These are phyloP conservation scores for Hoplostethus atlanticus DNA, from an alignment of 2,797 vertebrate genomes.

Conservation along the genomic window DNA sequence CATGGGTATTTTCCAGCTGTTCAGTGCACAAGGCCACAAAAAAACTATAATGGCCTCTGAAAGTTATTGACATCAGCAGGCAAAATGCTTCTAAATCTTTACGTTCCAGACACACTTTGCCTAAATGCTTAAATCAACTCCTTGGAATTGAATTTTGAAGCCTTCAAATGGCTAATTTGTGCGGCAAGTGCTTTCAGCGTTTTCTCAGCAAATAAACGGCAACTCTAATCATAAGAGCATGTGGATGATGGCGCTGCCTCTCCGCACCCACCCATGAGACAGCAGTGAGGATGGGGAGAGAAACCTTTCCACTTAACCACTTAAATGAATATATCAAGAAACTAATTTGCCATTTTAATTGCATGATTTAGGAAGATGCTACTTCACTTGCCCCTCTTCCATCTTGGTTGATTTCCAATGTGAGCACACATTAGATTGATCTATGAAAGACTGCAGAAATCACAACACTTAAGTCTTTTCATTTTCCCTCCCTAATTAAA, in stretches of 20 bases:
- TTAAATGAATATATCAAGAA: constrained; percentile 99
- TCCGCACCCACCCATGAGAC: constrained; percentile 89
- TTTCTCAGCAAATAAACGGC: constrained; percentile 83
- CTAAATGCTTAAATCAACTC: constrained; percentile 89
- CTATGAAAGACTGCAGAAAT: constrained; percentile 96
- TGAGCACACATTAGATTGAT: constrained; percentile 98
- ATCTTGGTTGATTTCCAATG: constrained; percentile 97
- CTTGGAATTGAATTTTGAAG: constrained; percentile 86
- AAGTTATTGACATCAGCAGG: constrained; percentile 81
- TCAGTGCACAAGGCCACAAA: constrained; percentile 65
- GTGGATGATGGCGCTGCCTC: constrained; percentile 83
- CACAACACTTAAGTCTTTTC: constrained; percentile 99
- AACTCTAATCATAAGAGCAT: constrained; percentile 89
- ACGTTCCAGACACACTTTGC: constrained; percentile 80
- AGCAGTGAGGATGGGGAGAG: constrained; percentile 90
- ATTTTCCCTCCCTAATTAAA: constrained; percentile 99
- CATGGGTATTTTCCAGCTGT: constrained; percentile 53
- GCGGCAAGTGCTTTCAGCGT: constrained; percentile 88
- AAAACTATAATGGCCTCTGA: constrained; percentile 77
- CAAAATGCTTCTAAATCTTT: constrained; percentile 84
- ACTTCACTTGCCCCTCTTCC: constrained; percentile 97
- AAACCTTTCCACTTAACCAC: constrained; percentile 99
- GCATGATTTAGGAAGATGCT: constrained; percentile 97
- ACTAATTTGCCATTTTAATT: constrained; percentile 99
- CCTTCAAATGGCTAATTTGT: constrained; percentile 88